Evolutionary conservation across 2,888 invertebrate genomes (phyloP), one percentile per base, ranked within the genome.

Genomic region (Scaptomyza reducta): DNA sequence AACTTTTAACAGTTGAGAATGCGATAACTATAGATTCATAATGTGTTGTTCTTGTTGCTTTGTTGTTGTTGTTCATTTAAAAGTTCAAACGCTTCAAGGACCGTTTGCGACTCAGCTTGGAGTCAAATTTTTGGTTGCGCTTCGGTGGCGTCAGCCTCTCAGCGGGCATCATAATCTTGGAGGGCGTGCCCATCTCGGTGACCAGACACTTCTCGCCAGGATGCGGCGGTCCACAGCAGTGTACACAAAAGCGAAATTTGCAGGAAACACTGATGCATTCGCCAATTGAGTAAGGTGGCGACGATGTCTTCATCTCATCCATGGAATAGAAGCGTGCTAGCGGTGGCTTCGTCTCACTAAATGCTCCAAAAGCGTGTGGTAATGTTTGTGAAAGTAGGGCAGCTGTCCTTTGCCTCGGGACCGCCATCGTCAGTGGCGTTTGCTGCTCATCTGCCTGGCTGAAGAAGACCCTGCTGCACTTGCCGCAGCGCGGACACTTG

Each of bases 171-270:
- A 89, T 64, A 0, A 89, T 60, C 49, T 90, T 90, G 0, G 90
- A 88, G 6, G 90, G 90, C 11, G 90, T 90, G 38, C 84, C 81
- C 33, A 89, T 73, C 10, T 85, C 82, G 6, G 82, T 84, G 55
- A 89, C 65, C 25, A 74, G 76, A 45, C 90, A 90, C 14, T 73
- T 82, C 33, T 65, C 58, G 18, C 87, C 90, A 1, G 87, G 90
- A 84, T 90, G 90, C 49, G 88, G 84, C 13, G 77, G 75, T 35
- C 80, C 79, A n/a, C 70, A 73, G 60, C 90, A 90, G 22, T 87
- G 77, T 1, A 81, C 44, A 49, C 90, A 90, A 45, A 90, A 90
- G 4, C 77, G 77, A 57, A 79, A 90, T 35, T 74, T 74, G 56
- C 90, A 90, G 3, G 53, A 35, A 3, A 78, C 60, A 22, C 89